phyloP scores from a whole-genome alignment of 1,140 invertebrate genomes.

The Tetragonula clypearis region DNA sequence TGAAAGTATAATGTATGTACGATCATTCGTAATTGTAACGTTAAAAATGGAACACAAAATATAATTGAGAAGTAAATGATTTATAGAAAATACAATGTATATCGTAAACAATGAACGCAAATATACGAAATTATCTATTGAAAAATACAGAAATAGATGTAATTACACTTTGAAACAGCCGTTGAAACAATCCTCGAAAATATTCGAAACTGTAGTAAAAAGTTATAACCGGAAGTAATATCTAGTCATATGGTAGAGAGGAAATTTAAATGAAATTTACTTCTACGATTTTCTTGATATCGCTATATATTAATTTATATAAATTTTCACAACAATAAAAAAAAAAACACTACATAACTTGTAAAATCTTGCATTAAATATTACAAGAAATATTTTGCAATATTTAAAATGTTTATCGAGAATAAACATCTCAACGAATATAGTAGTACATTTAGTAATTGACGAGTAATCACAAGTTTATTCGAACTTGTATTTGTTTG shows the following conservation, averaged over 20 bases:
- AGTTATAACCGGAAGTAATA: background rate
- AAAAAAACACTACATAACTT: background rate
- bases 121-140: background rate
- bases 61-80: background rate
- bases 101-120: background rate
- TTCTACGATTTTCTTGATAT: background rate
- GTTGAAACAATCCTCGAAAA: background rate
- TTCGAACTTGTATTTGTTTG: background rate
- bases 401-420: background rate
- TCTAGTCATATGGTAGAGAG: background rate
- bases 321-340: background rate
- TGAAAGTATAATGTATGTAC: background rate
- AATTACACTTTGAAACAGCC: background rate
- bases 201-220: background rate
- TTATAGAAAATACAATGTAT: background rate
- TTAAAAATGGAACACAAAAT: background rate
- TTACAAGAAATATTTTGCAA: background rate
- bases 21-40: background rate
- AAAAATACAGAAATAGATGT: background rate
- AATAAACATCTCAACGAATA: background rate
- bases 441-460: constrained; percentile 5
- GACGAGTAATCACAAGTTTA: background rate
- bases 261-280: background rate
- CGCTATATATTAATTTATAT: background rate
- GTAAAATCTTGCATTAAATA: too few species aligned